A percentile compares a stretch with the other conserved stretches of the same genome.
These are phyloP conservation scores for Chymomyza fuscimana DNA, from an alignment of 2,888 invertebrate species.

Conservation along the genomic window DNA sequence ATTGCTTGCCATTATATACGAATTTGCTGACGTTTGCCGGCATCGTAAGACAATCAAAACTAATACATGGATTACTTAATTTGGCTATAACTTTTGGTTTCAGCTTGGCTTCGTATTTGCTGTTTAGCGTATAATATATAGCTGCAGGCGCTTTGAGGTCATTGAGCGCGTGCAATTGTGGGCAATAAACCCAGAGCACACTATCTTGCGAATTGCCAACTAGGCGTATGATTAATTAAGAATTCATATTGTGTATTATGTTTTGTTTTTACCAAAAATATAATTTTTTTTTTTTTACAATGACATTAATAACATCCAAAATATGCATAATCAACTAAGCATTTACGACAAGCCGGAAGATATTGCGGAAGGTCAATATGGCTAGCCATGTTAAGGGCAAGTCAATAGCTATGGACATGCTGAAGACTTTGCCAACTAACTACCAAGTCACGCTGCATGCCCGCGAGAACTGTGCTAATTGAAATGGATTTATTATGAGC, in stretches of 20 bases:
- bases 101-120: slow-evolving; percentile 19
- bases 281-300: slow-evolving; percentile 27
- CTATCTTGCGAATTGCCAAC: slow-evolving; percentile 27
- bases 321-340: slow-evolving; percentile 1
- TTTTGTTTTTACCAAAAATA: neutral
- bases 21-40: slow-evolving; percentile 52
- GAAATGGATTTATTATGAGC: neutral
- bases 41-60: slow-evolving; percentile 16
- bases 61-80: slow-evolving; percentile 60
- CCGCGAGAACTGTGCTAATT: slow-evolving; percentile 22
- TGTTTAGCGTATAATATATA: slow-evolving; percentile 22
- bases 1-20: slow-evolving; percentile 60
- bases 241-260: slow-evolving; percentile 50
- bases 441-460: neutral
- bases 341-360: slow-evolving; percentile 44
- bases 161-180: slow-evolving; percentile 37
- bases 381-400: neutral
- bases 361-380: slow-evolving; percentile 42
- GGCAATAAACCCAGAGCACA: slow-evolving; percentile 26
- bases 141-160: slow-evolving; percentile 42
- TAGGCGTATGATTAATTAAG: slow-evolving; percentile 55
- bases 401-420: neutral
- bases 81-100: slow-evolving; percentile 33
- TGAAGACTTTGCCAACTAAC: neutral
- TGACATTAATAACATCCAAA: slow-evolving; percentile 34